Base-by-base conservation (phyloP, 1,140 invertebrate genomes). In the Tetramorium parvispinum region DNA sequence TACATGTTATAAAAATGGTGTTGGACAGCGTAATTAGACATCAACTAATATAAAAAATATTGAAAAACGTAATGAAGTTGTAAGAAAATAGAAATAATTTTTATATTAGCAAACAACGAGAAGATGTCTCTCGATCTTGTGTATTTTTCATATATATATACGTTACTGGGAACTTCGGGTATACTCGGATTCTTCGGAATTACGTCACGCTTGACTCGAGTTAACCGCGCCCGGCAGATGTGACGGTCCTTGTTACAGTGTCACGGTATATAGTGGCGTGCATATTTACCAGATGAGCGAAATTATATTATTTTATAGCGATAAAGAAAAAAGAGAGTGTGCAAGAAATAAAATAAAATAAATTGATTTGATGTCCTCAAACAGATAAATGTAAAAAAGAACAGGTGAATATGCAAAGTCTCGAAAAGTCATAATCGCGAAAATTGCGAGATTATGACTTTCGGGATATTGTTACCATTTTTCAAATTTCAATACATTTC, bases 191-290 rank as follows among this genome's bases (percentile, higher is more conserved):
- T 6, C 4, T 32, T 49, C 37, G 77, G 78, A 4, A 1, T 85
- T 88, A 89, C 73, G 24, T 87, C 76, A 73, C 13, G n/a, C 6
- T 7, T 13, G n/a, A 40, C 46, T 43, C 66, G 65, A 87, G 37
- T 61, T 5, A 87, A 89, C 88, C 88, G 85, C 89, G 78, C 89
- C 88, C 89, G 78, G 78, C 53, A 61, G 27, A 27, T 57, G 75
- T 46, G 16, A 21, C 32, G 27, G 59, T 63, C 68, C 16, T 71
- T 21, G 10, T 66, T 43, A 55, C n/a, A 77, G 59, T 37, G 43
- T 68, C 21, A 70, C 43, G 13, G 21, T 16, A 49, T 79, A 70
- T 10, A 53, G 10, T 53, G 27, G 27, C 24, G 8, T 43, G 18
- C 13, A 53, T 71, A 27, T 81, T 32, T 11, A 43, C 3, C 21